Percentiles rank a stretch among this genome's conserved stretches.
Evolutionary conservation across 1,140 invertebrate genomes (phyloP).

Genomic region (Drosophila baimaii): DNA sequence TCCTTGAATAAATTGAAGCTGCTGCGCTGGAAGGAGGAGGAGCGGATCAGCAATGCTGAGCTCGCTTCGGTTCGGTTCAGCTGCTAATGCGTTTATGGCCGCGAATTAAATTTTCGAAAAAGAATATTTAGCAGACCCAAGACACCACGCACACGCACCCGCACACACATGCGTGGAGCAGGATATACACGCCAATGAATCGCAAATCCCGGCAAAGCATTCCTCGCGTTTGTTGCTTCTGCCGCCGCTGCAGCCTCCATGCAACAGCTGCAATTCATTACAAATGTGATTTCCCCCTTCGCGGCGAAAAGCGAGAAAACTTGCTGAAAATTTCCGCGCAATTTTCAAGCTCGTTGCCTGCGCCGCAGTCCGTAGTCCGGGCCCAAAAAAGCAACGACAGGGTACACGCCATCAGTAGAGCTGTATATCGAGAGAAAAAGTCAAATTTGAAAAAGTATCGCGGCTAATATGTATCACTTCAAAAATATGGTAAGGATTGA

Average conservation of each 20-base stretch:
- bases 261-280: slow-evolving; percentile 80
- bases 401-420: too few relatives aligned
- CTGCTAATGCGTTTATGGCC: slow-evolving; percentile 49
- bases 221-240: slow-evolving; percentile 16
- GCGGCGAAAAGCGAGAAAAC: slow-evolving; percentile 52
- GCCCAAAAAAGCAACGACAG: slow-evolving; percentile 26
- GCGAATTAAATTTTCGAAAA: slow-evolving; percentile 44
- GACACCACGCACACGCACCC: slow-evolving; percentile 2
- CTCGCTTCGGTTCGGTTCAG: background rate
- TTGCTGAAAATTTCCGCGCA: slow-evolving; percentile 67
- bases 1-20: slow-evolving; percentile 30
- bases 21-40: background rate
- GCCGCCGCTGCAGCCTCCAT: slow-evolving; percentile 23
- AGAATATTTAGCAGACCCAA: slow-evolving; percentile 30
- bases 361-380: slow-evolving; percentile 26
- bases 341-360: slow-evolving; percentile 74
- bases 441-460: too few relatives aligned
- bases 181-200: slow-evolving; percentile 66
- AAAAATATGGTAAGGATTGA: too few relatives aligned
- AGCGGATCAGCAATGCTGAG: slow-evolving; percentile 1
- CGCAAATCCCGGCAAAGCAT: slow-evolving; percentile 48
- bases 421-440: too few relatives aligned
- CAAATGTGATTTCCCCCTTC: slow-evolving; percentile 73
- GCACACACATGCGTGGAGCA: slow-evolving; percentile 1
- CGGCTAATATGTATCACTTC: too few relatives aligned